Evolutionary conservation across 2,888 invertebrate genomes (phyloP).

Genomic region (Epinotia ramella): DNA sequence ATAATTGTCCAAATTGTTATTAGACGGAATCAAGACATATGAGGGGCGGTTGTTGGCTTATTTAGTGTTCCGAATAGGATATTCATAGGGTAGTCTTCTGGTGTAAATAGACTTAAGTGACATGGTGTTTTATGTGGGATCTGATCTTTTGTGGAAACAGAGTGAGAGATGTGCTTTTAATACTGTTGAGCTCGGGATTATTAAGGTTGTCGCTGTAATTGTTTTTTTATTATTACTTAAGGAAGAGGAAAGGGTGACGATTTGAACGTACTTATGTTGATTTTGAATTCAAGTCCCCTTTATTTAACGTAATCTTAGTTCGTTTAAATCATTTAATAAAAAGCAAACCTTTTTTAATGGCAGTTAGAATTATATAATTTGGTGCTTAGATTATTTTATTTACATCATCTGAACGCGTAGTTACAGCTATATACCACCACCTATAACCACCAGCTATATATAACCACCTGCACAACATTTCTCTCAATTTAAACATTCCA

Average conservation of each 20-base stretch:
- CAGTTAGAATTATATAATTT: not conserved
- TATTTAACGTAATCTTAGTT: not conserved
- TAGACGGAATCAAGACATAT: constrained; percentile 84
- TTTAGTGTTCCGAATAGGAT: constrained; percentile 53
- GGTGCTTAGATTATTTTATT: not conserved
- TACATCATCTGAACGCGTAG: not conserved
- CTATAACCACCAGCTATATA: too few species aligned
- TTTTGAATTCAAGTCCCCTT: not conserved
- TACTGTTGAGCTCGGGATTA: constrained; percentile 69
- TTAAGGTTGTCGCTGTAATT: constrained; percentile 50
- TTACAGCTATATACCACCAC: not conserved
- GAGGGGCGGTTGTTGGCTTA: constrained; percentile 55
- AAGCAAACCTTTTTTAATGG: not conserved
- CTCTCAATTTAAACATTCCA: constrained; percentile 22
- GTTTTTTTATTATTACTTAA: constrained; percentile 2
- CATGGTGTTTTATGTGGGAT: not conserved
- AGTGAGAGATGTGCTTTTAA: constrained; percentile 79
- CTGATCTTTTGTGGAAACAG: not conserved
- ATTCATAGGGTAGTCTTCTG: constrained; percentile 64
- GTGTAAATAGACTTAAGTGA: not conserved
- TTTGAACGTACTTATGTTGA: not conserved
- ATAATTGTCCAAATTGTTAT: constrained; percentile 85
- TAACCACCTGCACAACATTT: not conserved
- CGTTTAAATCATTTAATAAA: not conserved
- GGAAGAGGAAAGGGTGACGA: not conserved